Conservation (phyloP, 2,113 vertebrate genomes). For the Trogon melanurus region DNA sequence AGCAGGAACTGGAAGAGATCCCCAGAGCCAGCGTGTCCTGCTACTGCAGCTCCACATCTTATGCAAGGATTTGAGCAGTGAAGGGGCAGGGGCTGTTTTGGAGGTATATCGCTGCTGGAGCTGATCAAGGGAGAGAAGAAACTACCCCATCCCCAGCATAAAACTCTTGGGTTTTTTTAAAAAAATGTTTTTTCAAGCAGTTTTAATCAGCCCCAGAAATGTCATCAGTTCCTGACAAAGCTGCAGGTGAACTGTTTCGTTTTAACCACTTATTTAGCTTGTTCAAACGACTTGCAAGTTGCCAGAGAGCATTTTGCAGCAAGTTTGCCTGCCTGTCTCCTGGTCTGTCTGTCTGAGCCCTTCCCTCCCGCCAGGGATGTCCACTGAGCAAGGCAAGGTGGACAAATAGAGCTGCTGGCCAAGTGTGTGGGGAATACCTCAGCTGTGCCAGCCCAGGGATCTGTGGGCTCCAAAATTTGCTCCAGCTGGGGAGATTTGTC, state of each 20-base stretch:
- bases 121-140: background rate
- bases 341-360: fast-evolving
- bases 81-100: background rate
- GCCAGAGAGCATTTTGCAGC: background rate
- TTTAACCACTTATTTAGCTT: background rate
- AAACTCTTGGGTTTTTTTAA: background rate
- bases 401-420: background rate
- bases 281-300: background rate
- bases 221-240: background rate
- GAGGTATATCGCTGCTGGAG: background rate
- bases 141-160: background rate
- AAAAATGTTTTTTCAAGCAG: background rate
- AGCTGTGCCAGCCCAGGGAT: background rate
- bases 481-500: background rate
- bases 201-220: background rate
- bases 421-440: background rate
- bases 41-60: background rate
- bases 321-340: background rate
- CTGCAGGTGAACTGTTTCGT: background rate
- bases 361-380: background rate
- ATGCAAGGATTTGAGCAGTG: background rate
- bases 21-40: background rate
- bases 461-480: background rate
- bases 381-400: background rate
- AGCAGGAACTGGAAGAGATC: background rate